Evolutionary conservation across 2,113 vertebrate species (phyloP).

Genomic region (Amblyopsis rosae): DNA sequence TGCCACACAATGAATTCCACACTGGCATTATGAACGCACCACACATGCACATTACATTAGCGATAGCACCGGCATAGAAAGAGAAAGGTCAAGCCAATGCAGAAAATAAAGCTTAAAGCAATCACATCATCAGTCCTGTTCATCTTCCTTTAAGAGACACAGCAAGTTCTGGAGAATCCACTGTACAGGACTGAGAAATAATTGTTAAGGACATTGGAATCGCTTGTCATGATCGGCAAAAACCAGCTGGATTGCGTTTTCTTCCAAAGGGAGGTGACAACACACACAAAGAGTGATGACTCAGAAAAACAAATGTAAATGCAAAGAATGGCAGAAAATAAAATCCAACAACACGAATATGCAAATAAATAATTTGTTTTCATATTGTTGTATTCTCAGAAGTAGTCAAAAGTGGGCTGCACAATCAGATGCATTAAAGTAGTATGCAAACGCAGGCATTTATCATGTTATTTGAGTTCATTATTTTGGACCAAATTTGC

Average conservation of each 20-base stretch:
- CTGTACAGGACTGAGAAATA: constrained; percentile 27
- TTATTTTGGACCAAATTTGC: no score
- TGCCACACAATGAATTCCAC: constrained; percentile 40
- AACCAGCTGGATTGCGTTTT: constrained; percentile 15
- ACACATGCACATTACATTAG: constrained; percentile 47
- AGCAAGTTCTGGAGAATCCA: constrained; percentile 30
- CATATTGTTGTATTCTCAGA: no score
- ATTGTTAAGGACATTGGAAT: constrained; percentile 11
- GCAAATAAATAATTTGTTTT: no score
- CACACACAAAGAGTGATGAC: constrained; percentile 36
- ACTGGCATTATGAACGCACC: constrained; percentile 6
- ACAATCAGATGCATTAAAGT: no score
- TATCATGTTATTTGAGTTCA: no score
- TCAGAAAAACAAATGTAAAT: constrained; percentile 30
- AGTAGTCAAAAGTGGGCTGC: no score
- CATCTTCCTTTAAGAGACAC: constrained; percentile 35
- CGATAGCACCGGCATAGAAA: constrained; percentile 32
- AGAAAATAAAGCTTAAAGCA: constrained; percentile 5
- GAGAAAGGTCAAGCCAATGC: constrained; percentile 41
- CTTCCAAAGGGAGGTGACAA: constrained; percentile 31
- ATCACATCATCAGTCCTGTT: constrained; percentile 20
- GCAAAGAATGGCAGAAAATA: background rate
- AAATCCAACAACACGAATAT: constrained; percentile 5
- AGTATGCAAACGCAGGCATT: no score
- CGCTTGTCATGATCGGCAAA: constrained; percentile 17